A percentile compares a stretch with the other conserved stretches of the same genome.
Conservation (phyloP, 1,140 invertebrate species). For the Bombyx mori region ASM3026992v2 NC_085110.1:6891001-6891500, state of each 20-base stretch:
- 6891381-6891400: too few relatives aligned
- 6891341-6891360: too few relatives aligned
- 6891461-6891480: too few relatives aligned
- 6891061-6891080: slow-evolving; percentile 27
- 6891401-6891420: too few relatives aligned
- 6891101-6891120: slow-evolving; percentile 14
- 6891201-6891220: slow-evolving; percentile 63
- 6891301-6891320: slow-evolving; percentile 22
- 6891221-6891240: slow-evolving; percentile 61
- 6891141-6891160: too few relatives aligned
- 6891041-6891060: slow-evolving; percentile 38
- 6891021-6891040: slow-evolving; percentile 49
- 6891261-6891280: slow-evolving; percentile 44
- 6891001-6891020: slow-evolving; percentile 26
- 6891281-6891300: slow-evolving; percentile 7
- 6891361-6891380: too few relatives aligned
- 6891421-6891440: too few relatives aligned
- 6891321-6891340: too few relatives aligned
- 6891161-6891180: slow-evolving; percentile 39
- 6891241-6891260: slow-evolving; percentile 42
- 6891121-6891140: slow-evolving; percentile 16
- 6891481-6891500: too few relatives aligned
- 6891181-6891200: slow-evolving; percentile 41
- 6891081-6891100: slow-evolving; percentile 13
- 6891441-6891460: too few relatives aligned